Conservation (phyloP, 2,888 invertebrate species). For the Bhutanitis thaidina region DNA sequence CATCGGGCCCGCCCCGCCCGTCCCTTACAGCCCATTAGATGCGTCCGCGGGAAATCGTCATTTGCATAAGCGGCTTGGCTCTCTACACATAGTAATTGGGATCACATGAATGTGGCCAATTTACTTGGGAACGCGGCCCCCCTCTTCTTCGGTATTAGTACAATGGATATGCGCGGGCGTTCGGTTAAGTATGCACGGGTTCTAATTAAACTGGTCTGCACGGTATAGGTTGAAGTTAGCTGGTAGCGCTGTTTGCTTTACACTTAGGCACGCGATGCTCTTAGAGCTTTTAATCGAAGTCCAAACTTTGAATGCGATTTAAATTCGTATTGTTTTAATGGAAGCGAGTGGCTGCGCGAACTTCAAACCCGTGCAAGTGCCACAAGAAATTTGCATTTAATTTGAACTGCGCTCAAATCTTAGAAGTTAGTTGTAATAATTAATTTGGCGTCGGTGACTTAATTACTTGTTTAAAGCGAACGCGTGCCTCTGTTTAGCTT, state of each 20-base stretch:
- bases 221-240: constrained; percentile 62
- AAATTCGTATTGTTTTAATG: constrained; percentile 71
- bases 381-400: constrained; percentile 61
- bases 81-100: constrained; percentile 76
- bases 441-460: constrained; percentile 25
- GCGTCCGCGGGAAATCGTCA: constrained; percentile 75
- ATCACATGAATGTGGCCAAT: constrained; percentile 62
- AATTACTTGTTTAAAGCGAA: constrained; percentile 20
- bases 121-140: constrained; percentile 40
- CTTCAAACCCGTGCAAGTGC: constrained; percentile 40
- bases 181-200: constrained; percentile 28
- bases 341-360: constrained; percentile 44
- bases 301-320: constrained; percentile 75
- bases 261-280: constrained; percentile 68
- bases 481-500: constrained; percentile 21
- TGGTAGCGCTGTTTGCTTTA: constrained; percentile 66
- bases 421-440: constrained; percentile 27
- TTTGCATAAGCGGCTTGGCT: constrained; percentile 79
- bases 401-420: constrained; percentile 39
- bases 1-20: constrained; percentile 42
- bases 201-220: constrained; percentile 45
- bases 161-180: constrained; percentile 28
- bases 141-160: constrained; percentile 26
- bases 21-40: constrained; percentile 70
- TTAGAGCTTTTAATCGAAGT: constrained; percentile 75